Base-by-base conservation (phyloP, 1,140 invertebrate genomes). In the Listronotus bonariensis region DNA sequence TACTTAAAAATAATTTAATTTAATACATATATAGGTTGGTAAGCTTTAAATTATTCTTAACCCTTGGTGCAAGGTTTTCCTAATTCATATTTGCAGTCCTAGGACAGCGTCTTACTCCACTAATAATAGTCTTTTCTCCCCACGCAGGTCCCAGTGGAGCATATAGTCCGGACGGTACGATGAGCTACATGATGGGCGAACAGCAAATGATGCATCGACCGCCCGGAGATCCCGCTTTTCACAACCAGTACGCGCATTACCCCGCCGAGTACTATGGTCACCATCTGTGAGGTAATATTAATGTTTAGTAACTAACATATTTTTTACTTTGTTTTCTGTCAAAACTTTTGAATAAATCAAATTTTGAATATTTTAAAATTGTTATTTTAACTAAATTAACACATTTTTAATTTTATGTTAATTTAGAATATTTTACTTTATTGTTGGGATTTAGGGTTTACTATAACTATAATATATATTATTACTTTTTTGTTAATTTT, bases 151-250 rank as follows among this genome's bases (percentile, higher is more conserved):
- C 93, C 80, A 93, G 92, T 83, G 92, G 93, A 78, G 91, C 92
- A 58, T 97, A 97, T 83, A 95, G 93, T 85, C 94, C 94, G 68
- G 95, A 97, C 78, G 90, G 91, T 73, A 87, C 89, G 76, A 95
- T 96, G 90, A 92, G 93, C 74, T 97, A 96, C 86, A 95, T 95
- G 92, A 95, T 96, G 92, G 95, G 96, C 82, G 92, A 93, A 74
- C 92, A 94, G 82, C 85, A 87, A 76, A 95, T 95, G 92, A 95
- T 96, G 91, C 92, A 95, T 83, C 89, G 93, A 83, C 90, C 92
- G 75, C 92, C 92, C 71, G 90, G 91, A 76, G 92, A 93, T 83
- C 89, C 91, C 54, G 86, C 88, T 82, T 93, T 93, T 87, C 91
- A 93, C 84, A 91, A 92, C 82, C 91, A 92, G 79, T 93, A 94